Evolutionary conservation across 1,140 invertebrate genomes (phyloP).

Genomic region (Procambarus virginalis): DNA sequence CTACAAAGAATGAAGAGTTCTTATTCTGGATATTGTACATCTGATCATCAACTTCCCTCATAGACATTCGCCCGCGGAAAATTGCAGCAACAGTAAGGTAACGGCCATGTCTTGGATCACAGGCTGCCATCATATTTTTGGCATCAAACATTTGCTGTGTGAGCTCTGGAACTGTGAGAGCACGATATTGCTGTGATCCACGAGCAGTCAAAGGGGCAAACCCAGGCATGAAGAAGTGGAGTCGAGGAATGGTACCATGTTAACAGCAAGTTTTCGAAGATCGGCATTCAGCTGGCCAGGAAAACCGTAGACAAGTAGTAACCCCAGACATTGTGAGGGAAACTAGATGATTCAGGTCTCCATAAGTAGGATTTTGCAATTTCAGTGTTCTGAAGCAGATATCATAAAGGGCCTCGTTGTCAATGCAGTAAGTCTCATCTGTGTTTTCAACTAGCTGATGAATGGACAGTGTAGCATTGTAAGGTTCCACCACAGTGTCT

Average conservation of each 20-base stretch:
- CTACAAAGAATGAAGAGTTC: conserved; percentile 61
- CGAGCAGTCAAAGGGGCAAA: conserved; percentile 60
- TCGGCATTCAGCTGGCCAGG: conserved; percentile 60
- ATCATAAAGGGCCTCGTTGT: conserved; percentile 58
- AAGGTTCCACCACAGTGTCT: conserved; percentile 58
- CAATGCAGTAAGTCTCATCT: conserved; percentile 60
- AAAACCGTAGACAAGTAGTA: conserved; percentile 55
- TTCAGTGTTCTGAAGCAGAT: conserved; percentile 62
- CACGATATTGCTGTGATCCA: conserved; percentile 54
- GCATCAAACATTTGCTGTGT: conserved; percentile 65
- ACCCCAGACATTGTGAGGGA: conserved; percentile 61
- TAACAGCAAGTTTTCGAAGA: conserved; percentile 53
- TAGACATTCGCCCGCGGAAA: conserved; percentile 57
- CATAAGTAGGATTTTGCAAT: conserved; percentile 55
- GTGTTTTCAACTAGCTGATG: conserved; percentile 60
- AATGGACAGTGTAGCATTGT: conserved; percentile 61
- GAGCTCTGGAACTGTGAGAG: conserved; percentile 60
- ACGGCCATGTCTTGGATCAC: conserved; percentile 56
- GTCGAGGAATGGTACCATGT: conserved; percentile 61
- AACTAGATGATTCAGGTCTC: conserved; percentile 55
- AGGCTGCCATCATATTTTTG: conserved; percentile 64
- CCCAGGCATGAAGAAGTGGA: conserved; percentile 62
- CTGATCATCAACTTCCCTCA: conserved; percentile 62
- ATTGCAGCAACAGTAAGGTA: conserved; percentile 60
- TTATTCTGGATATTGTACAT: conserved; percentile 64